Percentiles rank a stretch among this genome's conserved stretches.
phyloP scores from a whole-genome alignment of 2,888 invertebrate species.

The Anodontia alba region DNA sequence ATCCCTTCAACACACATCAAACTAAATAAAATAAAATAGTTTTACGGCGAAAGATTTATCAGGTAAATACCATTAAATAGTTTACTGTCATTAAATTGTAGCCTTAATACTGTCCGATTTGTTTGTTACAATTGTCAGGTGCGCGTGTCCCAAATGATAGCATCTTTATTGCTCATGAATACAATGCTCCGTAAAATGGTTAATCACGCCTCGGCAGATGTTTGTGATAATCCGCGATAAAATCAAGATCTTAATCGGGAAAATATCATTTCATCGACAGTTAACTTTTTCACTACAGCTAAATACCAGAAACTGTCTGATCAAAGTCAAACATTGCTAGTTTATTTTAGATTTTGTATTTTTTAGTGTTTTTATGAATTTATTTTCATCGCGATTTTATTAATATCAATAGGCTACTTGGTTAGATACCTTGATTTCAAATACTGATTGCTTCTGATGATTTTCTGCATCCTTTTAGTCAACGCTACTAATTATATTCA shows the following conservation, averaged over 20 bases:
- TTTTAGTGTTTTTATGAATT: neutral
- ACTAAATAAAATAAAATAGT: no score
- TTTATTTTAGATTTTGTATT: neutral
- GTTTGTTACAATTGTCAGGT: slow-evolving; percentile 36
- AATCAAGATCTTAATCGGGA: slow-evolving; percentile 42
- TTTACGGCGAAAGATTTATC: no score
- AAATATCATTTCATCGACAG: slow-evolving; percentile 42
- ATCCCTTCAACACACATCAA: no score
- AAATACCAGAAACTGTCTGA: neutral
- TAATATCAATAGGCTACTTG: neutral
- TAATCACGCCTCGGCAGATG: slow-evolving; percentile 53
- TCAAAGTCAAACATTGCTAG: neutral
- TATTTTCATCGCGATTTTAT: neutral
- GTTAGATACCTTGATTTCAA: neutral
- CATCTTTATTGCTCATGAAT: slow-evolving; percentile 57
- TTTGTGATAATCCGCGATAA: slow-evolving; percentile 56
- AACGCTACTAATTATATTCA: no score
- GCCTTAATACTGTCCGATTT: slow-evolving; percentile 41
- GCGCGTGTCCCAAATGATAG: slow-evolving; percentile 59
- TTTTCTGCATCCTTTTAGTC: no score
- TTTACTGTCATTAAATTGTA: neutral
- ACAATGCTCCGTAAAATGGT: slow-evolving; percentile 40
- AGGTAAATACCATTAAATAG: neutral
- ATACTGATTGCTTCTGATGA: neutral
- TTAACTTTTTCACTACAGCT: slow-evolving; percentile 19